These are phyloP conservation scores for Stenoptilia bipunctidactyla DNA, from an alignment of 2,888 invertebrate genomes.

Conservation along the genomic window DNA sequence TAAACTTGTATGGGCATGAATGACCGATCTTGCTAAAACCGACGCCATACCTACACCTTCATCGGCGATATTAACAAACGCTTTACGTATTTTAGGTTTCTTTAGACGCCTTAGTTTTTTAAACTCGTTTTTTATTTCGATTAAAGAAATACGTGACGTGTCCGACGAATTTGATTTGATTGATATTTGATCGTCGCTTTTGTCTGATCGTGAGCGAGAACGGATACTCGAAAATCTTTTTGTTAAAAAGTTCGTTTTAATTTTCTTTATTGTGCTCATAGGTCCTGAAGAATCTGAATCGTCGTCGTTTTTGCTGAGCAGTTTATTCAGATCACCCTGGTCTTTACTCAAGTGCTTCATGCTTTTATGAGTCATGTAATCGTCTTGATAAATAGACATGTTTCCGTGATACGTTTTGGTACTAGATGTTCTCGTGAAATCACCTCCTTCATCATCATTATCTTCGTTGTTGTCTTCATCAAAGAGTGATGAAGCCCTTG, in stretches of 20 bases:
- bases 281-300: constrained; percentile 59
- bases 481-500: constrained; percentile 41
- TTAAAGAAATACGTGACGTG: constrained; percentile 50
- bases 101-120: constrained; percentile 54
- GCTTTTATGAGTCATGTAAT: constrained; percentile 42
- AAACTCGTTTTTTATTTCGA: constrained; percentile 50
- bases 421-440: constrained; percentile 34
- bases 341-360: constrained; percentile 51
- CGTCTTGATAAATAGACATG: constrained; percentile 48
- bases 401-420: constrained; percentile 42
- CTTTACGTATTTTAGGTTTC: constrained; percentile 44
- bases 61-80: constrained; percentile 41
- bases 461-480: constrained; percentile 47
- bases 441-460: constrained; percentile 45
- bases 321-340: constrained; percentile 48
- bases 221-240: constrained; percentile 74
- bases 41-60: constrained; percentile 76
- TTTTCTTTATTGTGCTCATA: constrained; percentile 68
- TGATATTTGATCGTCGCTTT: constrained; percentile 64
- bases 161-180: constrained; percentile 64
- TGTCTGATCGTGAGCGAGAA: constrained; percentile 59
- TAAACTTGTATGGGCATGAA: constrained; percentile 70
- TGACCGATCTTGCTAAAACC: constrained; percentile 74
- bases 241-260: constrained; percentile 72
- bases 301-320: constrained; percentile 69